Conservation (phyloP, 2,888 invertebrate species). For the Atethmia centrago region DNA sequence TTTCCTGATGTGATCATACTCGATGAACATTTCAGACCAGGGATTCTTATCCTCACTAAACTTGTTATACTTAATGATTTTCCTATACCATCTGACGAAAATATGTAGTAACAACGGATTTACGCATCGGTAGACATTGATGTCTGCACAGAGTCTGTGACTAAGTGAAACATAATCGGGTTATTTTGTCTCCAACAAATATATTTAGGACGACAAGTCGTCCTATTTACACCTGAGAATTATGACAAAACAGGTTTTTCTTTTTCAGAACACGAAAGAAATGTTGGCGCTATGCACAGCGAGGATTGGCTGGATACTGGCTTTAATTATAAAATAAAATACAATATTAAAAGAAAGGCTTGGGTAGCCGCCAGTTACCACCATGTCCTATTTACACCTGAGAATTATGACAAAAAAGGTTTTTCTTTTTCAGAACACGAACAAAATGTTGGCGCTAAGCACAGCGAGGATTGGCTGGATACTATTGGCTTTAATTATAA, state of each 20-base stretch:
- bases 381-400: slow-evolving; percentile 46
- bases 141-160: slow-evolving; percentile 27
- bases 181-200: slow-evolving; percentile 33
- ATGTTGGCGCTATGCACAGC: neutral
- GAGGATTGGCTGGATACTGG: neutral
- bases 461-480: neutral
- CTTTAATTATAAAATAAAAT: slow-evolving; percentile 19
- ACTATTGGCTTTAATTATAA: slow-evolving; percentile 10
- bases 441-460: neutral
- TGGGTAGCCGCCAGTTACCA: slow-evolving; percentile 54
- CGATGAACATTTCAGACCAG: neutral
- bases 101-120: slow-evolving; percentile 9
- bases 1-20: neutral
- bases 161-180: slow-evolving; percentile 36
- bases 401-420: neutral
- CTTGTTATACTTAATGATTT: neutral
- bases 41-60: neutral
- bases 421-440: slow-evolving; percentile 8
- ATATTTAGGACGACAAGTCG: slow-evolving; percentile 31
- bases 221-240: slow-evolving; percentile 32
- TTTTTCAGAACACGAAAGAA: neutral
- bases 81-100: slow-evolving; percentile 1
- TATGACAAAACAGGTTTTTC: neutral
- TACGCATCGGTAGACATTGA: slow-evolving; percentile 6
- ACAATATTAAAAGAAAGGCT: slow-evolving; percentile 31